Evolutionary conservation across 2,888 invertebrate species (phyloP), one percentile per base, ranked within the genome.

Genomic region (Taenaris catops): DNA sequence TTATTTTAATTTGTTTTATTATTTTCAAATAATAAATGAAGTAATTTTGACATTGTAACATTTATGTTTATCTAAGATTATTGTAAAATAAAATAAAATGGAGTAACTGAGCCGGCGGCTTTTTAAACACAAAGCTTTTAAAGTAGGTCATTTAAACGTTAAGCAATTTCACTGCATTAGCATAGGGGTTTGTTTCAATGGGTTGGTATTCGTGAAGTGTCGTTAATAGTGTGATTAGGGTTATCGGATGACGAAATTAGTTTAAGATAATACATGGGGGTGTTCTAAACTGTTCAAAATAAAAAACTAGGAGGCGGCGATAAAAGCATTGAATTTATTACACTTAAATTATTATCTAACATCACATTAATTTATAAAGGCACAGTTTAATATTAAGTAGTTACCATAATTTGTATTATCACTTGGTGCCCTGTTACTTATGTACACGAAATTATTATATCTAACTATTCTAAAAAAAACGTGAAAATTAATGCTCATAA

Each of bases 281-380:
- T 8, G 19, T 34, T 33, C 31, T 24, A n/a, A 37, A 7, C 7
- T 23, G 12, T 37, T 31, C 11, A 34, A n/a, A n/a, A 47, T 44
- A 46, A 41, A 40, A 43, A 47, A 48, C 38, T 14, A 31, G 4
- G 20, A 38, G 34, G 25, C 41, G 40, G 47, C 43, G 38, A 41
- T 45, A 48, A 48, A 49, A 48, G 34, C 27, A 49, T 64, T 63
- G 59, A 64, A 63, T 63, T 36, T 50, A 43, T 48, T 58, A 53
- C 44, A 49, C 46, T 54, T 34, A 49, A 40, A 51, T 47, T 48
- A 53, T 55, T 37, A 33, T 21, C 69, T 79, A 80, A 63, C 62
- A 81, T 83, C 80, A 80, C 80, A 79, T 70, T 56, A 53, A 53
- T 55, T 61, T 58, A 44, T 52, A 39, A 83, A 83, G 81, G 81